These are phyloP conservation scores for Xenentodon cancila DNA, from an alignment of 2,797 vertebrate genomes.

Conservation along the genomic window DNA sequence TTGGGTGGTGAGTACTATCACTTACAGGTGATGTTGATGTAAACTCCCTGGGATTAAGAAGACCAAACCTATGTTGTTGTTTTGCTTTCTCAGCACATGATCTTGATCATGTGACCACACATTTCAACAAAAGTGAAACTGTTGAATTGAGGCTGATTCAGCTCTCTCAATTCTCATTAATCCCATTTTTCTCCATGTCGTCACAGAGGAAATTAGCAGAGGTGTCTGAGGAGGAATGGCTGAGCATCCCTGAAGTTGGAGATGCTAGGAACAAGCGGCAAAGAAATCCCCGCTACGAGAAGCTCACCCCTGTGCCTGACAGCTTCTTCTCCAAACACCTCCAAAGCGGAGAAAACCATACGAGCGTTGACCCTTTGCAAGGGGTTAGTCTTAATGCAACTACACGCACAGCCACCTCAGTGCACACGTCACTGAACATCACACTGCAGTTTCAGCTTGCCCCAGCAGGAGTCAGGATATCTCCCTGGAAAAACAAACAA, in stretches of 20 bases:
- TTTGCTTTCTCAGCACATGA: not conserved
- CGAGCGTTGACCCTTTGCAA: conserved; percentile 92
- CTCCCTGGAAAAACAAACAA: conserved; percentile 7
- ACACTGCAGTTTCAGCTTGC: conserved; percentile 43
- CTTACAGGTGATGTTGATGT: too few species aligned
- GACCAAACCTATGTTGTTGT: too few species aligned
- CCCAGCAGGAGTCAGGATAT: conserved; percentile 71
- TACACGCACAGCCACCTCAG: not conserved
- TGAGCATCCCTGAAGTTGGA: conserved; percentile 98
- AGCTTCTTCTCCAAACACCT: conserved; percentile 98
- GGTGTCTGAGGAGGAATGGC: conserved; percentile 97
- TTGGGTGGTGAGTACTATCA: not conserved
- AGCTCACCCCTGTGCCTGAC: conserved; percentile 96
- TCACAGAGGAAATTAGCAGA: conserved; percentile 92
- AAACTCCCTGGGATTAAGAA: too few species aligned
- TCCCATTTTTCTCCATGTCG: conserved; percentile 10
- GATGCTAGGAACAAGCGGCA: conserved; percentile 98
- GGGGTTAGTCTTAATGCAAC: conserved; percentile 81
- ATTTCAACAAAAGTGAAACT: too few species aligned
- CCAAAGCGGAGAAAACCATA: conserved; percentile 93
- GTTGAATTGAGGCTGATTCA: not conserved
- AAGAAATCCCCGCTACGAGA: conserved; percentile 96
- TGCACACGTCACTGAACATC: not conserved
- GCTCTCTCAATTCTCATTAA: not conserved
- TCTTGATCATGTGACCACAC: not conserved